Conservation (phyloP, 2,888 invertebrate species). For the Drosophila subsilvestris region DNA sequence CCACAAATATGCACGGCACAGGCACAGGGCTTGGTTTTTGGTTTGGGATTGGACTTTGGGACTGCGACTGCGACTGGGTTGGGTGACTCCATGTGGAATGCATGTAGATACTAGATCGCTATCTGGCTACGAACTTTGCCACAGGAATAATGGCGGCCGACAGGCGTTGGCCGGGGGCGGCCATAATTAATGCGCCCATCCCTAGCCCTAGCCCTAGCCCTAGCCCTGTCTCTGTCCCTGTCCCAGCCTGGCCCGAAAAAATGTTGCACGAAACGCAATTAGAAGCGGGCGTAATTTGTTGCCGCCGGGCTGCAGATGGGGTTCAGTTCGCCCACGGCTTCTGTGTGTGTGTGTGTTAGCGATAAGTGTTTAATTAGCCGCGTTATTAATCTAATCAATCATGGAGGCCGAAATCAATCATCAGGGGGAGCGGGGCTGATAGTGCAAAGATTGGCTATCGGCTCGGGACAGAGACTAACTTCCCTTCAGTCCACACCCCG, state of each 20-base stretch:
- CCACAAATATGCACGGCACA: conserved; percentile 73
- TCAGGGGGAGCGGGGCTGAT: conserved; percentile 11
- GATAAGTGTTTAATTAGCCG: conserved; percentile 80
- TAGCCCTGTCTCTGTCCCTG: too few relatives aligned
- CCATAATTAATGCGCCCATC: conserved; percentile 77
- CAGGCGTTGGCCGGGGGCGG: conserved; percentile 47
- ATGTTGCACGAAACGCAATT: conserved; percentile 76
- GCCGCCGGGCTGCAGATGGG: conserved; percentile 6
- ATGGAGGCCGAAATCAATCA: conserved; percentile 55
- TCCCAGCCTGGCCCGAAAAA: conserved; percentile 42
- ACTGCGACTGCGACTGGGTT: conserved; percentile 45
- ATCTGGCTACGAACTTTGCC: conserved; percentile 64
- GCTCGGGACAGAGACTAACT: neutral
- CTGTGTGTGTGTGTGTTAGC: conserved; percentile 27
- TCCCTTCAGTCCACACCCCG: neutral
- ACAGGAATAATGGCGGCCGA: conserved; percentile 57
- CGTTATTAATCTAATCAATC: conserved; percentile 81
- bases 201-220: conserved; percentile 5
- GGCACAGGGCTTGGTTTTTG: conserved; percentile 41
- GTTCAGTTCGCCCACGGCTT: neutral
- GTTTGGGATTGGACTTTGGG: conserved; percentile 55
- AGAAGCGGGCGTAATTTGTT: conserved; percentile 73
- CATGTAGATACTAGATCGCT: conserved; percentile 79
- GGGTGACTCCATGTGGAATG: conserved; percentile 35
- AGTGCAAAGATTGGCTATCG: neutral